A percentile compares a stretch with the other conserved stretches of the same genome.
Evolutionary conservation across 2,888 invertebrate species (phyloP).

Genomic region (Morpho helenor): DNA sequence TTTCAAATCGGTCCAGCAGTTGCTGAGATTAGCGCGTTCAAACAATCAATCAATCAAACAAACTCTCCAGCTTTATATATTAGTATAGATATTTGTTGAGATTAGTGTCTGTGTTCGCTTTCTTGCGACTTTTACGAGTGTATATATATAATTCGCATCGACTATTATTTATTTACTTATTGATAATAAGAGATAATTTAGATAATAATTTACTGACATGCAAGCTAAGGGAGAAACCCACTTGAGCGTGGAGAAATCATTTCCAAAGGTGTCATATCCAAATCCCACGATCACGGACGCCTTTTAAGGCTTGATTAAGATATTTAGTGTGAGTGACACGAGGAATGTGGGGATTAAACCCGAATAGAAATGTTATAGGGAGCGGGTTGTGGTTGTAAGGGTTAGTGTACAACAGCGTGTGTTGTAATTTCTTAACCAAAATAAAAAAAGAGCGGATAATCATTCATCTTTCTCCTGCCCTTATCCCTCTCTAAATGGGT

Average conservation of each 20-base stretch:
- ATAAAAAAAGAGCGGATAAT: background rate
- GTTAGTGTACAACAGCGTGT: background rate
- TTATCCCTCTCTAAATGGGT: no score
- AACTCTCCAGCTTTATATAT: no score
- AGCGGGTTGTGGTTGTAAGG: background rate
- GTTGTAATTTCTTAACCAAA: background rate
- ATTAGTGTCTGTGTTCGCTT: no score
- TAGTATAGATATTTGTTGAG: no score
- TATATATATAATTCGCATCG: no score
- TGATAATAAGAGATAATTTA: no score
- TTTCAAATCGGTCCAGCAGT: no score
- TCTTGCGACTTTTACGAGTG: no score
- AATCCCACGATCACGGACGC: slow-evolving; percentile 24
- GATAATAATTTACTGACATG: background rate
- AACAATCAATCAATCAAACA: no score
- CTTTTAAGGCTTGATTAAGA: slow-evolving; percentile 24
- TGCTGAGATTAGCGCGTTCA: no score
- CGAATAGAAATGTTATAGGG: background rate
- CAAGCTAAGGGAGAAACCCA: background rate
- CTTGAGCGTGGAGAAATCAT: background rate
- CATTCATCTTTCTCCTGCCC: no score
- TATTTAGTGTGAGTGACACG: slow-evolving; percentile 23
- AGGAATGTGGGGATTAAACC: slow-evolving; percentile 16
- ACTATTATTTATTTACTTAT: background rate
- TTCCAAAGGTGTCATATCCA: slow-evolving; percentile 9